Evolutionary conservation across 2,888 invertebrate species (phyloP).

Genomic region (Trichopria drosophilae): DNA sequence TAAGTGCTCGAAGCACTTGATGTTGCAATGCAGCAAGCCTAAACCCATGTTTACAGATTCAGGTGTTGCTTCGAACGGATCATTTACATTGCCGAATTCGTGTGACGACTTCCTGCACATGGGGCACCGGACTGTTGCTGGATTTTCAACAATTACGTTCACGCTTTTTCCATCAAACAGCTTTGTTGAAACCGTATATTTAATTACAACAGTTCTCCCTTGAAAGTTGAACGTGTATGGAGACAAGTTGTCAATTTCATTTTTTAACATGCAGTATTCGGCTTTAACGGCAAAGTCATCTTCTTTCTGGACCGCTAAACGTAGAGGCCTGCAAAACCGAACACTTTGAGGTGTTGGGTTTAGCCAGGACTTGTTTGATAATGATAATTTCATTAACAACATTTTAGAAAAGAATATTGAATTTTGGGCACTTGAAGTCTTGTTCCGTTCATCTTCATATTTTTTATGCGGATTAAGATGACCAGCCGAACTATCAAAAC

Average conservation of each 20-base stretch:
- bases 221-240: neutral
- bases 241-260: conserved; percentile 1
- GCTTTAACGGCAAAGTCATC: neutral
- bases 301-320: conserved; percentile 8
- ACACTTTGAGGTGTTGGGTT: conserved; percentile 15
- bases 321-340: neutral
- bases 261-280: conserved; percentile 4
- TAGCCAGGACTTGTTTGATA: neutral
- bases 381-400: conserved; percentile 3
- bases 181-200: neutral
- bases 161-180: conserved; percentile 5
- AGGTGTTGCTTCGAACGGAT: conserved; percentile 4
- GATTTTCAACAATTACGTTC: neutral
- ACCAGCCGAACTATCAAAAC: conserved; percentile 13
- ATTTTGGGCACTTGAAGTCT: conserved; percentile 8
- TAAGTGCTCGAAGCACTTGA: conserved; percentile 10
- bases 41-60: conserved; percentile 1
- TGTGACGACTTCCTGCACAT: neutral
- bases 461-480: conserved; percentile 10
- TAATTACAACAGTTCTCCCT: neutral
- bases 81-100: neutral
- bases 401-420: conserved; percentile 3
- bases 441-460: conserved; percentile 1
- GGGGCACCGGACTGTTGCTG: neutral
- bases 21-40: conserved; percentile 4